These are phyloP conservation scores for Lethocerus indicus DNA, from an alignment of 1,140 invertebrate genomes.

Conservation along the genomic window DNA sequence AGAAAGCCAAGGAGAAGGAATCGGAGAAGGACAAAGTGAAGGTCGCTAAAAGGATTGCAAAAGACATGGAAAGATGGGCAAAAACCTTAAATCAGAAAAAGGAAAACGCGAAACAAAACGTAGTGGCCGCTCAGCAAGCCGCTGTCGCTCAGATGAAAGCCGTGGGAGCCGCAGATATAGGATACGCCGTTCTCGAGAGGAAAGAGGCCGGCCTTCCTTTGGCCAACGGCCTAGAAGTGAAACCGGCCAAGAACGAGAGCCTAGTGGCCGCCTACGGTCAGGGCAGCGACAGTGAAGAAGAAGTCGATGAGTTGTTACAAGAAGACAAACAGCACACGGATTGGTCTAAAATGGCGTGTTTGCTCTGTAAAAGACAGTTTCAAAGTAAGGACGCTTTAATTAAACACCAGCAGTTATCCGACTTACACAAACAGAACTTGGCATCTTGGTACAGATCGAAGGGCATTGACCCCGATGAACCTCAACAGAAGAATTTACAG, in stretches of 20 bases:
- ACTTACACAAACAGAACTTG: slow-evolving; percentile 89
- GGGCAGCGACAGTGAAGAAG: slow-evolving; percentile 45
- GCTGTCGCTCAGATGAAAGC: slow-evolving; percentile 15
- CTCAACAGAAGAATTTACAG: slow-evolving; percentile 32
- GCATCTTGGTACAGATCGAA: slow-evolving; percentile 41
- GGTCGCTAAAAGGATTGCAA: slow-evolving; percentile 94
- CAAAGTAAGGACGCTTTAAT: slow-evolving; percentile 70
- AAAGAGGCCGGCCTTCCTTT: slow-evolving; percentile 13
- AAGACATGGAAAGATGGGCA: slow-evolving; percentile 93
- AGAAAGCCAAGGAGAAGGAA: slow-evolving; percentile 18
- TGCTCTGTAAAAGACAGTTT: slow-evolving; percentile 91
- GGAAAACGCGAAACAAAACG: slow-evolving; percentile 54
- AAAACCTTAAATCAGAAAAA: slow-evolving; percentile 95
- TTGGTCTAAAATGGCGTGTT: slow-evolving; percentile 78
- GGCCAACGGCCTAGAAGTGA: slow-evolving; percentile 3
- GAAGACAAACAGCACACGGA: slow-evolving; percentile 42
- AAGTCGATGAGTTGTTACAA: slow-evolving; percentile 36
- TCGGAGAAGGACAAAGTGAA: slow-evolving; percentile 43
- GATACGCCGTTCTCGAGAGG: slow-evolving; percentile 68
- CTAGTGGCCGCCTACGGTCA: slow-evolving; percentile 64
- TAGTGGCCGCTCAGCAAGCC: slow-evolving; percentile 33
- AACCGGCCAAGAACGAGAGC: slow-evolving; percentile 12
- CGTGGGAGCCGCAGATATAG: slow-evolving; percentile 70
- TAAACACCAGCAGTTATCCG: slow-evolving; percentile 85
- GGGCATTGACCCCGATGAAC: slow-evolving; percentile 35